phyloP scores from a whole-genome alignment of 2,888 invertebrate genomes.

The Macrosiphum euphorbiae region DNA sequence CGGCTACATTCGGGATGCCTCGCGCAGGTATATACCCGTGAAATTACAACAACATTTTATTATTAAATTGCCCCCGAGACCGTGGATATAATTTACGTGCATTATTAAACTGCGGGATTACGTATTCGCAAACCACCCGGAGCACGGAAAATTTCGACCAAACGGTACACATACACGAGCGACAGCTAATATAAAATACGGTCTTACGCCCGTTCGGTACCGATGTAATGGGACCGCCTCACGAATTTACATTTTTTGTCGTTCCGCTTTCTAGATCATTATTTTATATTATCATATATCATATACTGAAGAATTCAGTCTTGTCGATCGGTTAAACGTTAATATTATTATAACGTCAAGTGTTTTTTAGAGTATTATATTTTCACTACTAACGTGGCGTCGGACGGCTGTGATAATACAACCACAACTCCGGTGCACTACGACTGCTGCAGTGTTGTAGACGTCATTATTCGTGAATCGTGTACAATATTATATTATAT shows the following conservation, averaged over 20 bases:
- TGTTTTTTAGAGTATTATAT: background rate
- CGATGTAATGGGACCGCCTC: background rate
- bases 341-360: background rate
- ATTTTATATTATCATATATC: background rate
- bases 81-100: slow-evolving; percentile 47
- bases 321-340: background rate
- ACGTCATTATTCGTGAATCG: background rate
- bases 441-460: background rate
- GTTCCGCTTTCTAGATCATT: background rate
- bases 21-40: background rate
- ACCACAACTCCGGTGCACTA: background rate
- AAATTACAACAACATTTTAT: slow-evolving; percentile 48
- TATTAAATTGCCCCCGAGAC: slow-evolving; percentile 44
- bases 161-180: background rate
- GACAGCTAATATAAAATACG: background rate
- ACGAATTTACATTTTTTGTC: background rate
- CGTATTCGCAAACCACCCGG: background rate
- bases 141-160: background rate
- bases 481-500: background rate
- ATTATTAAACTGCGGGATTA: slow-evolving; percentile 49
- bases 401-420: background rate
- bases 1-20: background rate
- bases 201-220: background rate
- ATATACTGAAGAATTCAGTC: background rate
- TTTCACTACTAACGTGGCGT: background rate